phyloP scores from a whole-genome alignment of 2,888 invertebrate genomes.

The Cerastoderma edule region DNA sequence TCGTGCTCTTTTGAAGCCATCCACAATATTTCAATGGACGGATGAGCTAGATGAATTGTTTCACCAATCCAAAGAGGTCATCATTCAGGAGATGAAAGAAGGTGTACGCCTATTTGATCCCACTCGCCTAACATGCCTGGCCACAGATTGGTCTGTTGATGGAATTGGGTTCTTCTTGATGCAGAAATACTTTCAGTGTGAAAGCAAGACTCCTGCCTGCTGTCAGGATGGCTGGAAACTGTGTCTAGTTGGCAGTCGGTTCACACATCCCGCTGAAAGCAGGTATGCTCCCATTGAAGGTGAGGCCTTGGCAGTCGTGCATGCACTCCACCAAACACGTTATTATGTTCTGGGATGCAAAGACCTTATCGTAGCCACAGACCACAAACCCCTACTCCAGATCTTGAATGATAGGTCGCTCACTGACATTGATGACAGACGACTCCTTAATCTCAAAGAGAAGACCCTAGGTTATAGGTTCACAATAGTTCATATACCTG shows the following conservation, averaged over 20 bases:
- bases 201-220: slow-evolving; percentile 43
- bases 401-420: slow-evolving; percentile 51
- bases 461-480: slow-evolving; percentile 49
- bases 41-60: slow-evolving; percentile 44
- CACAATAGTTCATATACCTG: slow-evolving; percentile 42
- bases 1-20: slow-evolving; percentile 42
- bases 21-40: slow-evolving; percentile 40
- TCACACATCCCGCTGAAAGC: slow-evolving; percentile 51
- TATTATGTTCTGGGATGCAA: slow-evolving; percentile 47
- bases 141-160: slow-evolving; percentile 56
- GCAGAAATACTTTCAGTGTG: slow-evolving; percentile 57
- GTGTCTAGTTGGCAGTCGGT: slow-evolving; percentile 57
- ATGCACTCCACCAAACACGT: slow-evolving; percentile 44
- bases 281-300: slow-evolving; percentile 58
- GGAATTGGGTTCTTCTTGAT: slow-evolving; percentile 61
- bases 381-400: slow-evolving; percentile 56
- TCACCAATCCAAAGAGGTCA: slow-evolving; percentile 44
- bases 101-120: slow-evolving; percentile 58
- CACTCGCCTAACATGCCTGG: slow-evolving; percentile 48
- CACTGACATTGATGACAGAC: slow-evolving; percentile 46
- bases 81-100: slow-evolving; percentile 52
- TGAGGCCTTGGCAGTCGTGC: slow-evolving; percentile 45
- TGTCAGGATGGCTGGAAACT: slow-evolving; percentile 58
- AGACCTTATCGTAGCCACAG: slow-evolving; percentile 46
- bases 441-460: slow-evolving; percentile 50